Evolutionary conservation across 2,888 invertebrate genomes (phyloP).

Genomic region (Synanthedon myopaeformis): DNA sequence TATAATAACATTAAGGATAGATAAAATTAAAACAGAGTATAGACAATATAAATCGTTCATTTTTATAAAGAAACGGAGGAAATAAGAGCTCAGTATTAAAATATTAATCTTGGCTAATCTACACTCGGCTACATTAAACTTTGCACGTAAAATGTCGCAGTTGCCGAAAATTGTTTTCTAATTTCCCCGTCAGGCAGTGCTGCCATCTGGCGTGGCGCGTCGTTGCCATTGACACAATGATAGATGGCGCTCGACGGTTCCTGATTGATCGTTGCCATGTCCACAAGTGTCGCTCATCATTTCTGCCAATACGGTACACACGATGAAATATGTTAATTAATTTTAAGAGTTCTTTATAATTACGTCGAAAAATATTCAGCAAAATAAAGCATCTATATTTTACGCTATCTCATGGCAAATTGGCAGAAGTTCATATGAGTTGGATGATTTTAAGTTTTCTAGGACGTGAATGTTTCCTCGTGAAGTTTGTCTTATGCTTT

Average conservation of each 20-base stretch:
- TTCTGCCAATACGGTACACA: slow-evolving; percentile 1
- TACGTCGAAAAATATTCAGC: too few species aligned
- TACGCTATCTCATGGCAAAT: too few species aligned
- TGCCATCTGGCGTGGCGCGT: slow-evolving; percentile 55
- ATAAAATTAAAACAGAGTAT: background rate
- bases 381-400: too few species aligned
- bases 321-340: background rate
- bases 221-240: slow-evolving; percentile 52
- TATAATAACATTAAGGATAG: too few species aligned
- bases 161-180: slow-evolving; percentile 56
- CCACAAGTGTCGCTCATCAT: slow-evolving; percentile 11
- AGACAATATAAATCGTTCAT: slow-evolving; percentile 1
- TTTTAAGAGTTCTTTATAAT: too few species aligned
- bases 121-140: background rate
- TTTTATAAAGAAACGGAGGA: slow-evolving; percentile 1
- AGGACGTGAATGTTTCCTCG: too few species aligned
- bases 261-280: slow-evolving; percentile 63
- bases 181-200: slow-evolving; percentile 45
- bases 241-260: slow-evolving; percentile 56
- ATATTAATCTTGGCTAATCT: background rate
- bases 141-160: slow-evolving; percentile 4
- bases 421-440: too few species aligned
- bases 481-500: too few species aligned
- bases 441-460: too few species aligned
- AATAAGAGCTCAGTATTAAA: background rate